A percentile compares a stretch with the other conserved stretches of the same genome.
phyloP scores from a whole-genome alignment of 2,797 vertebrate genomes.

The Champsocephalus esox region DNA sequence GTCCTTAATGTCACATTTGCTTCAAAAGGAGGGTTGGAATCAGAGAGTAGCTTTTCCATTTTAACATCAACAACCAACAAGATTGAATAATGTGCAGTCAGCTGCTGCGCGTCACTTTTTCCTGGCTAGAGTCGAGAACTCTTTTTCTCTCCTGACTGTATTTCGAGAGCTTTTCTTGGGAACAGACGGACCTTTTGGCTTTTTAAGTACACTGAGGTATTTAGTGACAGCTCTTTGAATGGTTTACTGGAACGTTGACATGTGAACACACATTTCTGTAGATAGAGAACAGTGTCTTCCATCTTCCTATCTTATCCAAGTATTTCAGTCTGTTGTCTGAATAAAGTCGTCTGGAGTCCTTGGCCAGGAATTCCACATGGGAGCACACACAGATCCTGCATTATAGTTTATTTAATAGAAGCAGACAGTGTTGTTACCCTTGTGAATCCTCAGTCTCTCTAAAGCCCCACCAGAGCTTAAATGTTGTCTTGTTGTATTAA shows the following conservation, averaged over 20 bases:
- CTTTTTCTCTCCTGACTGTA: slow-evolving; percentile 9
- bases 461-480: slow-evolving; percentile 42
- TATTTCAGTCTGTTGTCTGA: slow-evolving; percentile 45
- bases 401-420: slow-evolving; percentile 54
- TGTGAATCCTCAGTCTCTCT: slow-evolving; percentile 25
- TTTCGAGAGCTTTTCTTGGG: slow-evolving; percentile 53
- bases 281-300: slow-evolving; percentile 12
- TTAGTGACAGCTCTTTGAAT: slow-evolving; percentile 15
- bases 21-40: background rate
- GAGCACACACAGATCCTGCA: slow-evolving; percentile 27
- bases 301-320: slow-evolving; percentile 38
- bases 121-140: slow-evolving; percentile 27
- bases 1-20: slow-evolving; percentile 13
- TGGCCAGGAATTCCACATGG: slow-evolving; percentile 28
- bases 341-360: slow-evolving; percentile 38
- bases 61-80: slow-evolving; percentile 29
- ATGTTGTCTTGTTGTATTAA: slow-evolving; percentile 51
- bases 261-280: background rate
- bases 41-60: background rate
- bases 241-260: slow-evolving; percentile 16
- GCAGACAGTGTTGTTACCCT: slow-evolving; percentile 42
- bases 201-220: slow-evolving; percentile 2
- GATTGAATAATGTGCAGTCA: slow-evolving; percentile 34
- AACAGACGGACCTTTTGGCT: slow-evolving; percentile 44
- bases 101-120: slow-evolving; percentile 38